phyloP scores from a whole-genome alignment of 2,888 invertebrate species.

The Lepidonotus clava region DNA sequence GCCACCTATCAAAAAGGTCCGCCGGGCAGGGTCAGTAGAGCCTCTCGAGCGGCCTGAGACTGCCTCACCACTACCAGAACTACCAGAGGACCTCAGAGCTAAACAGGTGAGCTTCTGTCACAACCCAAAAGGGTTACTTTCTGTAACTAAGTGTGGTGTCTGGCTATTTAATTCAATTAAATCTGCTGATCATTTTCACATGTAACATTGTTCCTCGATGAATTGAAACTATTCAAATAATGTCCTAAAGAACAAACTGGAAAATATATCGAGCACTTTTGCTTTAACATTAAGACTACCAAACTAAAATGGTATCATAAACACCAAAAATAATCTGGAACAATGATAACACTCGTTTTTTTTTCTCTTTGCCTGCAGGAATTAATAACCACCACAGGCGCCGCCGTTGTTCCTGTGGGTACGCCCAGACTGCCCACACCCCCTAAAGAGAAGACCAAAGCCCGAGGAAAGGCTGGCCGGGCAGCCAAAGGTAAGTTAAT shows the following conservation, averaged over 20 bases:
- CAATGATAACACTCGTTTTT: no score
- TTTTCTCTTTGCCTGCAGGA: not conserved
- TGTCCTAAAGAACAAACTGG: no score
- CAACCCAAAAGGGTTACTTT: no score
- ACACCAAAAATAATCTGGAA: no score
- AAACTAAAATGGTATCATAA: no score
- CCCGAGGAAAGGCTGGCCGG: not conserved
- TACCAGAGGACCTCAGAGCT: constrained; percentile 75
- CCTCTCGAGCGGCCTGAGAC: constrained; percentile 70
- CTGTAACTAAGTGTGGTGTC: no score
- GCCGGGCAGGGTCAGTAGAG: constrained; percentile 72
- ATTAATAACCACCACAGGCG: not conserved
- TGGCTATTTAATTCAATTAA: no score
- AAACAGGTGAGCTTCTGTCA: constrained; percentile 74
- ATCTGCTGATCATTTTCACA: no score
- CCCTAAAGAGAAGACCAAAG: constrained; percentile 62
- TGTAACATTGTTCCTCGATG: no score
- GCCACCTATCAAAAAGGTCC: constrained; percentile 50
- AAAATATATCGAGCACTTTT: no score
- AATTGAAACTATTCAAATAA: no score
- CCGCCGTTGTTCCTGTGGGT: not conserved
- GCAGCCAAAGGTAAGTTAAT: not conserved
- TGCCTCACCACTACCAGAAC: constrained; percentile 68
- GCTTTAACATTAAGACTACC: no score
- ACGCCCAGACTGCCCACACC: constrained; percentile 65